Evolutionary conservation across 1,140 invertebrate genomes (phyloP), one percentile per base, ranked within the genome.

Genomic region (Spodoptera frugiperda): DNA sequence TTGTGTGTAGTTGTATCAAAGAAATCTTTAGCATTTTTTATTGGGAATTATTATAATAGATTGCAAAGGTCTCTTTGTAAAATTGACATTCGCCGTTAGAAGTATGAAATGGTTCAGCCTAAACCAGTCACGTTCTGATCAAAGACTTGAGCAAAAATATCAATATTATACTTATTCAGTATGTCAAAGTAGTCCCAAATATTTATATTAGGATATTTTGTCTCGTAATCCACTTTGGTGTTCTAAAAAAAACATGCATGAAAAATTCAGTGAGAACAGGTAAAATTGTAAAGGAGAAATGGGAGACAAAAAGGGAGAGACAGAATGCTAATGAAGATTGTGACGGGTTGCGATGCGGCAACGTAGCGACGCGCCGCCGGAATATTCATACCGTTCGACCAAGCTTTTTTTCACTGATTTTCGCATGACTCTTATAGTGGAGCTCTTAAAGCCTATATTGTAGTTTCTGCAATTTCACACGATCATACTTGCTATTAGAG

Each of bases 261-360:
- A 74, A 77, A 73, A 71, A 78, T 78, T 74, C 65, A 79, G 44
- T 9, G 46, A 17, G 55, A 65, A 57, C 59, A 76, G 67, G 48
- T 77, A 54, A 74, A 55, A 72, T 76, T 57, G 61, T 57, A 51
- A 51, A 68, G 63, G 71, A 70, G 65, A 63, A 70, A 72, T 77
- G 49, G 53, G 25, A 71, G 44, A 68, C 68, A 76, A 54, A 81
- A 77, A 73, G 65, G 65, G 80, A 75, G 72, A 77, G 75, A 49
- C 63, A 63, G 59, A 77, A 78, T 78, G 76, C 65, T 82, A 82
- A 81, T 84, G 78, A 77, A 78, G 76, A 77, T 78, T 78, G 71
- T 59, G 63, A 63, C 74, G 48, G 73, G 74, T 78, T 67, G 68
- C 70, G 59, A 48, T 71, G 68, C 33, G 53, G 33, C 33, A 59